Evolutionary conservation across 2,113 vertebrate species (phyloP).

Genomic region (Andinoacara biseriatus): DNA sequence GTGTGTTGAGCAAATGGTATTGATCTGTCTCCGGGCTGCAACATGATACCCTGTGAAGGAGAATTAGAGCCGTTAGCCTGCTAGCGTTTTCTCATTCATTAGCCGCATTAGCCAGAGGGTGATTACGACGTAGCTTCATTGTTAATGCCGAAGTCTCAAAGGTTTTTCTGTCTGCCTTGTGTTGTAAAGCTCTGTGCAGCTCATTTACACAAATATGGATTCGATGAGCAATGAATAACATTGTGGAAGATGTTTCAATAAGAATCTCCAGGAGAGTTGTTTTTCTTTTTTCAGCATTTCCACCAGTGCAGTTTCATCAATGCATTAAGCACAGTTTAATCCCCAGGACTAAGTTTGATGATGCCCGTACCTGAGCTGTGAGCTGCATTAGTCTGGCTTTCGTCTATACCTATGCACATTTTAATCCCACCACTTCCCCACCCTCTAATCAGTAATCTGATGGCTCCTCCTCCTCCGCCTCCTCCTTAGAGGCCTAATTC

Average conservation of each 20-base stretch:
- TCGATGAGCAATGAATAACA: slow-evolving; percentile 51
- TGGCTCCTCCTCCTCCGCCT: slow-evolving; percentile 41
- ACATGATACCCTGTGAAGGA: slow-evolving; percentile 94
- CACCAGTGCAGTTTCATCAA: slow-evolving; percentile 21
- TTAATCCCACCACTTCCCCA: slow-evolving; percentile 66
- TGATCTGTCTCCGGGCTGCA: slow-evolving; percentile 93
- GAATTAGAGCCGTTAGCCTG: slow-evolving; percentile 87
- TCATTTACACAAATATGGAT: slow-evolving; percentile 69
- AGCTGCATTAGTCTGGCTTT: slow-evolving; percentile 54
- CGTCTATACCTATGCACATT: slow-evolving; percentile 23
- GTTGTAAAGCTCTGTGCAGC: slow-evolving; percentile 52
- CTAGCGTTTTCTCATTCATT: slow-evolving; percentile 78
- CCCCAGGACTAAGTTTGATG: slow-evolving; percentile 42
- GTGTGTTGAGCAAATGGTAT: slow-evolving; percentile 94
- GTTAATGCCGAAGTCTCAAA: slow-evolving; percentile 56
- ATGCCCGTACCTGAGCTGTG: slow-evolving; percentile 47
- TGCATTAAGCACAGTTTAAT: slow-evolving; percentile 19
- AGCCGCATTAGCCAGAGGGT: slow-evolving; percentile 72
- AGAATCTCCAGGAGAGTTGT: slow-evolving; percentile 33
- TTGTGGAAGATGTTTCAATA: slow-evolving; percentile 38
- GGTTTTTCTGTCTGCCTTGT: slow-evolving; percentile 47
- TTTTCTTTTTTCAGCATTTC: slow-evolving; percentile 15
- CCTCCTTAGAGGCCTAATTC: slow-evolving; percentile 48
- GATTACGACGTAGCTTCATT: slow-evolving; percentile 62
- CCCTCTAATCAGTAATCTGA: slow-evolving; percentile 74